These are phyloP conservation scores for Oxyscelio sp. DNA, from an alignment of 2,888 invertebrate genomes.

Conservation along the genomic window DNA sequence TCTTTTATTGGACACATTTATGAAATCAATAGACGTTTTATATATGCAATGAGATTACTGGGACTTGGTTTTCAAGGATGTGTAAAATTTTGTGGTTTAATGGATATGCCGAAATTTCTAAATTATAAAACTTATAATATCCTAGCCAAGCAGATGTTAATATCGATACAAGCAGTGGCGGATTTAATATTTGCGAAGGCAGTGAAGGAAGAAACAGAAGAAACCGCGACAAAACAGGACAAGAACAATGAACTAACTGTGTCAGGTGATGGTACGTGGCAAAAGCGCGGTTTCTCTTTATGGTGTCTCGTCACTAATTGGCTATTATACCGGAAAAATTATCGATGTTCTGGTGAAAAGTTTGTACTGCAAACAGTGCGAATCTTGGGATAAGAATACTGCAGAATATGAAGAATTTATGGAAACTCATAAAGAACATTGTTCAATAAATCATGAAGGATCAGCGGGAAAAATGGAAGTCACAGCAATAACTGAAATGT, in stretches of 20 bases:
- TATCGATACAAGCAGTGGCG: conserved; percentile 27
- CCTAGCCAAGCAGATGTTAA: conserved; percentile 1
- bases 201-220: conserved; percentile 30
- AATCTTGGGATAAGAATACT: conserved; percentile 61
- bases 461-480: conserved; percentile 66
- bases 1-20: conserved; percentile 40
- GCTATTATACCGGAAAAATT: conserved; percentile 54
- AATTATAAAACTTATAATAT: conserved; percentile 13
- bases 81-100: conserved; percentile 50
- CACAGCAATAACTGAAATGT: conserved; percentile 58
- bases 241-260: conserved; percentile 21
- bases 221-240: neutral
- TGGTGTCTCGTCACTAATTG: conserved; percentile 51
- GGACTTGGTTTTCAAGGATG: conserved; percentile 47
- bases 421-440: conserved; percentile 42
- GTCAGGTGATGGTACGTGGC: conserved; percentile 35
- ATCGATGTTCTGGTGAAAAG: conserved; percentile 61
- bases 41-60: conserved; percentile 51
- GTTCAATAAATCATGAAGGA: conserved; percentile 56
- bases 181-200: conserved; percentile 32
- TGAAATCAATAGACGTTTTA: conserved; percentile 51
- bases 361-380: conserved; percentile 61
- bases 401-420: conserved; percentile 47
- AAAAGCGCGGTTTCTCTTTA: conserved; percentile 42
- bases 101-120: conserved; percentile 45